Evolutionary conservation across 2,113 vertebrate genomes (phyloP).

Genomic region (Axis porcinus): DNA sequence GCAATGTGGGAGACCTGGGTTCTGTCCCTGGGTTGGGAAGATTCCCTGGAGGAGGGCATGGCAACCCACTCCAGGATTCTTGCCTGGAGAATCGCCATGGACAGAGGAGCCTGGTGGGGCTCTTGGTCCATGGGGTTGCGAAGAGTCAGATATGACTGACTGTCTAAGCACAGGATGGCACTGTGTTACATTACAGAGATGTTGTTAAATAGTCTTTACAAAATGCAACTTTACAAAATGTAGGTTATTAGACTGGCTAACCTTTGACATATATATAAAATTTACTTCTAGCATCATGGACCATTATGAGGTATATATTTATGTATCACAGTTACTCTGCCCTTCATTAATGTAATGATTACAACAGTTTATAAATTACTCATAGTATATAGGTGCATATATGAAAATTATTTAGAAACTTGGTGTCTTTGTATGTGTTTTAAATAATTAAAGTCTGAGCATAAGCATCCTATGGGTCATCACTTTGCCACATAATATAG

Average conservation of each 20-base stretch:
- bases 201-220: background rate
- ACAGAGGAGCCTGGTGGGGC: background rate
- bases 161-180: background rate
- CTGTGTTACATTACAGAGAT: background rate
- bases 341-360: background rate
- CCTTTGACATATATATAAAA: background rate
- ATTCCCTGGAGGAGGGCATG: background rate
- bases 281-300: background rate
- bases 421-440: background rate
- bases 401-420: background rate
- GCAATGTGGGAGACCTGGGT: background rate
- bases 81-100: background rate
- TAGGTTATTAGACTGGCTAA: background rate
- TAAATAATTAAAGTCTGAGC: background rate
- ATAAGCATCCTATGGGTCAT: background rate
- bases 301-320: background rate
- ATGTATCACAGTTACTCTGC: background rate
- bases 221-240: background rate
- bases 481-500: constrained; percentile 49
- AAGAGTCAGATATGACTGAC: background rate
- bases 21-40: background rate
- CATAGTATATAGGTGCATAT: background rate
- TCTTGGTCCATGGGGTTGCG: background rate
- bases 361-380: background rate
- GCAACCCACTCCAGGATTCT: background rate